These are phyloP conservation scores for Austrolebias charrua DNA, from an alignment of 2,797 vertebrate species.

Conservation along the genomic window DNA sequence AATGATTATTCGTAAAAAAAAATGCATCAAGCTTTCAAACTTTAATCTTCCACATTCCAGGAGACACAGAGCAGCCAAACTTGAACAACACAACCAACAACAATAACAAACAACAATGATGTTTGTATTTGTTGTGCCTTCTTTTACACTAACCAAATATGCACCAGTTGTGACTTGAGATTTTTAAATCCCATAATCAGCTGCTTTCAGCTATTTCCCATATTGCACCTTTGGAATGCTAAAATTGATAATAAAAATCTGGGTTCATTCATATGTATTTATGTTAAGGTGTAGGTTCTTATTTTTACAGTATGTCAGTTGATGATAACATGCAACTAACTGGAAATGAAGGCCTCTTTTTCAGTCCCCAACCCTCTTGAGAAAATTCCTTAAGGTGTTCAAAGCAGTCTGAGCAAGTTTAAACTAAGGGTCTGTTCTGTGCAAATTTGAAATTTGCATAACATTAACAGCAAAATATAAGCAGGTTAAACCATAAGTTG, in stretches of 20 bases:
- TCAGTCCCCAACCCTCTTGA: neutral
- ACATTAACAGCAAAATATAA: neutral
- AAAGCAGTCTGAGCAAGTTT: conserved; percentile 1
- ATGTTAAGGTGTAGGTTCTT: neutral
- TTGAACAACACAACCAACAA: conserved; percentile 3
- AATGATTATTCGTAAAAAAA: conserved; percentile 35
- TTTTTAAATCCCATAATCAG: conserved; percentile 7
- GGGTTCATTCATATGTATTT: neutral
- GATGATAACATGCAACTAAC: neutral
- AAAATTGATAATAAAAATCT: neutral
- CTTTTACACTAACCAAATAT: neutral
- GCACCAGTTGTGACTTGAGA: neutral
- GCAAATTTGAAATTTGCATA: neutral
- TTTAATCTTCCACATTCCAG: conserved; percentile 47
- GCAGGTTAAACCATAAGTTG: neutral
- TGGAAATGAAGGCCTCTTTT: neutral
- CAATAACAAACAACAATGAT: neutral
- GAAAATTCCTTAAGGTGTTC: neutral
- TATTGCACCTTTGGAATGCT: no score
- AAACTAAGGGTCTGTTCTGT: neutral
- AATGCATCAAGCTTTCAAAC: conserved; percentile 34
- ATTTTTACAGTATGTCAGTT: neutral
- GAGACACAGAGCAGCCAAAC: conserved; percentile 7
- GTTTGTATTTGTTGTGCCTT: conserved; percentile 7
- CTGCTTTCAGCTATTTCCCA: conserved; percentile 20